Conservation (phyloP, 2,113 vertebrate genomes). For the Hyaena hyaena region DNA sequence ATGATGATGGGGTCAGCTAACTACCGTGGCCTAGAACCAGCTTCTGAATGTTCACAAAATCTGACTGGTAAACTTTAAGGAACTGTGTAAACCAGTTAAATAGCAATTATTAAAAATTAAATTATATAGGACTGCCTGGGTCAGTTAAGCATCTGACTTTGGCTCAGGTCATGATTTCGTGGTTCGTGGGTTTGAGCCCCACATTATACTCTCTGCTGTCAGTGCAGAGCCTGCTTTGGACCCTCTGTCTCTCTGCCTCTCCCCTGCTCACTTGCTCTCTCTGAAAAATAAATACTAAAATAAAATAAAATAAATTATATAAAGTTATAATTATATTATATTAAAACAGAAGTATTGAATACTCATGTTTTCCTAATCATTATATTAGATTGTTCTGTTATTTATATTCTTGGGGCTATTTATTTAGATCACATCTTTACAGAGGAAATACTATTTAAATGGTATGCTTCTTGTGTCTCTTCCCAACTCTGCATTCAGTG, state of each 20-base stretch:
- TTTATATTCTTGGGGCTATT: background rate
- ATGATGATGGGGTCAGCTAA: background rate
- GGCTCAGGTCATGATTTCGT: too few relatives aligned
- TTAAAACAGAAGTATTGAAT: background rate
- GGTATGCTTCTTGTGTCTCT: background rate
- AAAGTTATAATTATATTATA: background rate
- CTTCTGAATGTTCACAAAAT: background rate
- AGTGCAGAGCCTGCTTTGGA: too few relatives aligned
- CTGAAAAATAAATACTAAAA: too few relatives aligned
- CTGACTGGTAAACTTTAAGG: background rate
- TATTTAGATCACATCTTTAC: background rate
- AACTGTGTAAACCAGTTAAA: background rate
- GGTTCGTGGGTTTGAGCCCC: too few relatives aligned
- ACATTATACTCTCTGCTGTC: too few relatives aligned
- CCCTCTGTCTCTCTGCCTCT: too few relatives aligned
- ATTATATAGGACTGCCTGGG: background rate
- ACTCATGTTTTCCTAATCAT: background rate
- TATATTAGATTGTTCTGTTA: background rate
- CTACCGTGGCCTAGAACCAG: background rate
- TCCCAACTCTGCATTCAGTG: background rate
- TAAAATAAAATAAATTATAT: background rate
- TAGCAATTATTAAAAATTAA: background rate
- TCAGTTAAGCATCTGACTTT: too few relatives aligned
- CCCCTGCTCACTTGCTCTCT: too few relatives aligned
- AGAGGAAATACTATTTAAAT: background rate